A percentile compares a stretch with the other conserved stretches of the same genome.
Conservation (phyloP, 2,888 invertebrate genomes). For the Bibio marci region DNA sequence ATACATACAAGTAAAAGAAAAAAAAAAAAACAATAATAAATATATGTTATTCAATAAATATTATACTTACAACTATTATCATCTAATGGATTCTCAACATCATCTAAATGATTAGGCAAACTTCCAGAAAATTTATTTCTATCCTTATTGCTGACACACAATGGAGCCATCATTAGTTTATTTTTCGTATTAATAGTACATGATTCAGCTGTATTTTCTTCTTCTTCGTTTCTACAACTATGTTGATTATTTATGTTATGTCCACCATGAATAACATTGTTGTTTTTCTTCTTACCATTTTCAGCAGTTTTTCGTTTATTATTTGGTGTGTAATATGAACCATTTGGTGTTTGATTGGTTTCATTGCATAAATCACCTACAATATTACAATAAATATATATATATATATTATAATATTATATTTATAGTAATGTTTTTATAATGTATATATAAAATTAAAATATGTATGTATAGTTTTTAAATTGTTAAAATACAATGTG, state of each 20-base stretch:
- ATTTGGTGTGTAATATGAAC: slow-evolving; percentile 3
- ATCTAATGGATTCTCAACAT: slow-evolving; percentile 5
- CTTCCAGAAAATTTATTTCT: slow-evolving; percentile 13
- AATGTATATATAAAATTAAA: no score
- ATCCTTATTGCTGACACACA: slow-evolving; percentile 10
- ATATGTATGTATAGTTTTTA: no score
- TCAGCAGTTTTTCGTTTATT: slow-evolving; percentile 2
- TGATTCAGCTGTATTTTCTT: slow-evolving; percentile 2
- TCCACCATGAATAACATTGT: background rate
- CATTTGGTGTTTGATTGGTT: slow-evolving; percentile 5
- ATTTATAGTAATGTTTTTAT: background rate
- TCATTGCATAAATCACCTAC: slow-evolving; percentile 6
- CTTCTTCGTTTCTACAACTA: slow-evolving; percentile 1
- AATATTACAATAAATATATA: background rate
- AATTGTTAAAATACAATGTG: no score
- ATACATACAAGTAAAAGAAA: no score
- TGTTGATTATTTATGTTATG: no score
- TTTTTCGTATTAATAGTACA: slow-evolving; percentile 1
- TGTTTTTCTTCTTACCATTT: background rate
- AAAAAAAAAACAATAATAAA: no score
- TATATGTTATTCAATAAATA: no score
- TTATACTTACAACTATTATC: no score
- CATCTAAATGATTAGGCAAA: slow-evolving; percentile 14
- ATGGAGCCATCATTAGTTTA: slow-evolving; percentile 8
- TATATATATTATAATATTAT: background rate